Conservation (phyloP, 2,113 vertebrate species). For the Willisornis vidua region DNA sequence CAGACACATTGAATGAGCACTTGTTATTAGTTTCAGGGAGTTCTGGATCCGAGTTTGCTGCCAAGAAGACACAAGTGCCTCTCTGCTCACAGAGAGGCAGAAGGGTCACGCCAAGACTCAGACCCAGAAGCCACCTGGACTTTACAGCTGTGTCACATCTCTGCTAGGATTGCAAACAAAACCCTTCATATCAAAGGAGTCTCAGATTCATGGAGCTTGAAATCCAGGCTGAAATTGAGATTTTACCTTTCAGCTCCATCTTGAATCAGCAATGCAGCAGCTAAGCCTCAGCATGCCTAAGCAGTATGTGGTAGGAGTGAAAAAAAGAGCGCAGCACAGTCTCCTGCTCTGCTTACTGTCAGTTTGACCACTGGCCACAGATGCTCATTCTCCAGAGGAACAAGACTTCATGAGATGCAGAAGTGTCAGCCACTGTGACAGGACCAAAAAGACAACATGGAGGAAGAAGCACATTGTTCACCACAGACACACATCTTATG, state of each 20-base stretch:
- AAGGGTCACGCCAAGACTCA: not conserved
- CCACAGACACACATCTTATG: not conserved
- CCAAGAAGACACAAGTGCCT: not conserved
- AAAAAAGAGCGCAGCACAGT: not conserved
- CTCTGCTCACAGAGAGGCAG: not conserved
- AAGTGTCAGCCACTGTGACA: not conserved
- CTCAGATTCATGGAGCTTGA: not conserved
- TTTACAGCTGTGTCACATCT: not conserved
- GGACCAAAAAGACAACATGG: not conserved
- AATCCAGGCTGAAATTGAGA: not conserved
- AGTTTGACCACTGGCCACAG: not conserved
- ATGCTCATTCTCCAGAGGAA: not conserved
- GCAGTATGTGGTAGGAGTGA: not conserved
- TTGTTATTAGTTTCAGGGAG: not conserved
- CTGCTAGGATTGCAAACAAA: not conserved
- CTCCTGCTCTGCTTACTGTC: not conserved
- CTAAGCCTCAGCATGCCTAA: not conserved
- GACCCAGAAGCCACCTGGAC: not conserved
- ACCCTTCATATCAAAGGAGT: not conserved
- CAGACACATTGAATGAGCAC: not conserved
- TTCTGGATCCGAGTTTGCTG: not conserved
- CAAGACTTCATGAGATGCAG: rapidly evolving
- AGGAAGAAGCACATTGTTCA: not conserved
- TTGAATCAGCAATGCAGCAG: not conserved
- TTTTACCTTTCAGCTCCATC: conserved; percentile 2